These are phyloP conservation scores for Polyergus mexicanus DNA, from an alignment of 1,140 invertebrate genomes.

Conservation along the genomic window DNA sequence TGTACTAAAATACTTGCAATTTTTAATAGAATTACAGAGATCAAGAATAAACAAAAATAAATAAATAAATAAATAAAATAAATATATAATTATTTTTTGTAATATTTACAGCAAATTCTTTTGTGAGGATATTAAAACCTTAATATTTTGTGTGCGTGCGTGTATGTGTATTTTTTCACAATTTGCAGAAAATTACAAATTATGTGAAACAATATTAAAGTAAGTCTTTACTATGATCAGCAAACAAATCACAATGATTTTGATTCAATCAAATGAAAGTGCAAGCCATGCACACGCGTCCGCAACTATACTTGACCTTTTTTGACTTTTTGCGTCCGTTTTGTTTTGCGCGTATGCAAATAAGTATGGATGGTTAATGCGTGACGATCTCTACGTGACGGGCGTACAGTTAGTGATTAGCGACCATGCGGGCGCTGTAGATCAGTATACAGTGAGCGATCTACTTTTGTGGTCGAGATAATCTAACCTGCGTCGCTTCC, in stretches of 20 bases:
- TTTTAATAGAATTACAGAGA: not conserved
- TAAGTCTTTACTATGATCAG: not conserved
- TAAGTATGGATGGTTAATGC: conserved; percentile 59
- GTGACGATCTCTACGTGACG: conserved; percentile 61
- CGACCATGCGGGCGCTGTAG: conserved; percentile 80
- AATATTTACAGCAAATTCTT: not conserved
- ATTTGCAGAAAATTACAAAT: not conserved
- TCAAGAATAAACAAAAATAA: not conserved
- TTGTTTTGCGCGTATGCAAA: conserved; percentile 44
- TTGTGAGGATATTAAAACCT: not conserved
- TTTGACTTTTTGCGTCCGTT: conserved; percentile 34
- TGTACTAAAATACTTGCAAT: conserved; percentile 15
- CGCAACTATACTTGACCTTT: conserved; percentile 85
- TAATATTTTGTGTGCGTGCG: not conserved
- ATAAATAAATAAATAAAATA: not conserved
- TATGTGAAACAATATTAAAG: not conserved
- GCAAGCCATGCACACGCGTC: conserved; percentile 65
- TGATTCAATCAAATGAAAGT: not conserved
- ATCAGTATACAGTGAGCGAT: conserved; percentile 63
- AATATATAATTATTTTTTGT: not conserved
- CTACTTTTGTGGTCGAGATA: conserved; percentile 79
- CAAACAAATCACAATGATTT: not conserved
- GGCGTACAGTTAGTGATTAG: conserved; percentile 80
- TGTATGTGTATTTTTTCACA: too few relatives aligned
- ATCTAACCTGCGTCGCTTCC: conserved; percentile 88